Conservation (phyloP, 2,888 invertebrate genomes). For the Dastarcus helophoroides region DNA sequence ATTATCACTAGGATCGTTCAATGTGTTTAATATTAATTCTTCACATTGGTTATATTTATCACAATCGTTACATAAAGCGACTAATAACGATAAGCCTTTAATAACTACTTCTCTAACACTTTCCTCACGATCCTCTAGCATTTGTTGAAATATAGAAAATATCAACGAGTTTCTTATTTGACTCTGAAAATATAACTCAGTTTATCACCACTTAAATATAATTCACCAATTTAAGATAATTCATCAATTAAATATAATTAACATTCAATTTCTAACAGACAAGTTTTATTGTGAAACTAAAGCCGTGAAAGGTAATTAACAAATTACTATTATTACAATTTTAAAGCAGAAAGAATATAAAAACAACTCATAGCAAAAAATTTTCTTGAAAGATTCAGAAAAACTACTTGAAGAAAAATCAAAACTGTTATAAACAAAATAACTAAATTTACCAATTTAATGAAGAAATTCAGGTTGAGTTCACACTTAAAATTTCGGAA, state of each 20-base stretch:
- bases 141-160: slow-evolving; percentile 60
- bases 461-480: not conserved
- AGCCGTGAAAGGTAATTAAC: no score
- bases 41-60: slow-evolving; percentile 53
- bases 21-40: slow-evolving; percentile 45
- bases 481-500: not conserved
- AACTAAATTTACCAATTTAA: no score
- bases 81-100: slow-evolving; percentile 47
- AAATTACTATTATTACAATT: slow-evolving; percentile 2
- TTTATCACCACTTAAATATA: no score
- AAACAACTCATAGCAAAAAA: no score
- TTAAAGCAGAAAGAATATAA: no score
- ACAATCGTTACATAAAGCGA: slow-evolving; percentile 50
- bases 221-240: no score
- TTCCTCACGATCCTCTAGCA: slow-evolving; percentile 56
- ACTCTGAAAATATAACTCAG: slow-evolving; percentile 33
- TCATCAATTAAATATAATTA: slow-evolving; percentile 3
- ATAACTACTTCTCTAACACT: slow-evolving; percentile 50
- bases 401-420: no score
- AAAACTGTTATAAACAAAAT: no score
- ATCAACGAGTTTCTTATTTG: slow-evolving; percentile 54
- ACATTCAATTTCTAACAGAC: no score
- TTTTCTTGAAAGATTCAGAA: no score
- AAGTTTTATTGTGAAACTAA: no score
- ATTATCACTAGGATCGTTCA: slow-evolving; percentile 44